Evolutionary conservation across 2,888 invertebrate genomes (phyloP).

Genomic region (Iselma pallidipennis): DNA sequence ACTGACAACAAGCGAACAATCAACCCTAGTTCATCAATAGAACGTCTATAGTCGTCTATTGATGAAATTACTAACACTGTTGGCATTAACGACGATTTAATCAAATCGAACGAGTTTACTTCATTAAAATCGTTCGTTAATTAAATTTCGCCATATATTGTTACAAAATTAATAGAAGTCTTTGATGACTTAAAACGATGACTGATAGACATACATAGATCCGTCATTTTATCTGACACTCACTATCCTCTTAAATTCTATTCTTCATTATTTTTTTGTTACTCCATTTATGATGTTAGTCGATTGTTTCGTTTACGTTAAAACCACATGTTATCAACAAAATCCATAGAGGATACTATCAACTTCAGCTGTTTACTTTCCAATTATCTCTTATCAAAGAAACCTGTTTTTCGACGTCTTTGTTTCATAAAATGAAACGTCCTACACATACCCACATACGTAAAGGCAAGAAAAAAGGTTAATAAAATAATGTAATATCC

Average conservation of each 20-base stretch:
- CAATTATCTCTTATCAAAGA: conserved; percentile 1
- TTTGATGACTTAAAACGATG: too few relatives aligned
- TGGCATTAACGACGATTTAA: neutral
- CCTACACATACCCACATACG: neutral
- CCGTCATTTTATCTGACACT: neutral
- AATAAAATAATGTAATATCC: neutral
- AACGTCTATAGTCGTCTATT: neutral
- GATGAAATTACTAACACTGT: neutral
- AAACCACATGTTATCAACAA: neutral
- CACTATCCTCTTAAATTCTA: neutral
- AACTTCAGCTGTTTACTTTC: neutral
- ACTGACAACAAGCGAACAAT: conserved; percentile 5
- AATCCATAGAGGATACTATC: neutral
- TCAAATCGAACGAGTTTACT: neutral
- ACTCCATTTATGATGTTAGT: neutral
- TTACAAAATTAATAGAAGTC: too few relatives aligned
- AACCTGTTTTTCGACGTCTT: neutral
- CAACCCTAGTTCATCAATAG: neutral
- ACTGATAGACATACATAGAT: too few relatives aligned
- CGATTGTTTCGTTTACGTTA: neutral
- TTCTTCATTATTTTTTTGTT: too few relatives aligned
- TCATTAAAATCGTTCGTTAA: neutral
- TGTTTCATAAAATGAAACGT: neutral
- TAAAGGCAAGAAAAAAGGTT: neutral
- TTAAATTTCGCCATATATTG: too few relatives aligned